Conservation (phyloP, 2,797 vertebrate species). For the Cuculus canorus region DNA sequence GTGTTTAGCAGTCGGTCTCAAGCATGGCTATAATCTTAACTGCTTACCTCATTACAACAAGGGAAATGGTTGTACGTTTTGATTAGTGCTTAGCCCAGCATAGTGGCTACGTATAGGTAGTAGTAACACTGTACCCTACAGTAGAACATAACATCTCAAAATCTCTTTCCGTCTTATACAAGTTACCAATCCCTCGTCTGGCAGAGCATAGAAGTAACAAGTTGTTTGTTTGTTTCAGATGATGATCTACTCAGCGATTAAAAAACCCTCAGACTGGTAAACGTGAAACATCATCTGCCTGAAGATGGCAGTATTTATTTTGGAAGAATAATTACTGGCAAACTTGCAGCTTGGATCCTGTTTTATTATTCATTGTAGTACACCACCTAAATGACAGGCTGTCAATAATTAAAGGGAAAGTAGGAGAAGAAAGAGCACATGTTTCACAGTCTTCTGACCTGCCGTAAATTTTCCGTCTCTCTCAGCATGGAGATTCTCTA, state of each 20-base stretch:
- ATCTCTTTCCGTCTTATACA: background rate
- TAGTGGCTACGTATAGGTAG: rapidly evolving
- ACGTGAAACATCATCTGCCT: background rate
- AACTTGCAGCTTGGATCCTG: background rate
- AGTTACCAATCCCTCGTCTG: background rate
- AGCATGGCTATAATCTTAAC: background rate
- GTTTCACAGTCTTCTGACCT: constrained; percentile 58
- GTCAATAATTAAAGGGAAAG: background rate
- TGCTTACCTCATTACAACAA: background rate
- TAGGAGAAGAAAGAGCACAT: background rate
- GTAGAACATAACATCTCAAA: background rate
- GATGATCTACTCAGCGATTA: background rate
- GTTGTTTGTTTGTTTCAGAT: background rate
- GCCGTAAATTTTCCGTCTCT: constrained; percentile 43
- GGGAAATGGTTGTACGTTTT: background rate
- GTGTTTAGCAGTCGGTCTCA: background rate
- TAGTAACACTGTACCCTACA: background rate
- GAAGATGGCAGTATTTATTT: constrained; percentile 69
- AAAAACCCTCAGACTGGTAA: background rate
- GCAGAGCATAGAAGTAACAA: background rate
- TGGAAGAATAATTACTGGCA: background rate
- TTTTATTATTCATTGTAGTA: constrained; percentile 4
- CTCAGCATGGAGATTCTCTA: constrained; percentile 35
- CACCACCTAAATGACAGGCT: constrained; percentile 10
- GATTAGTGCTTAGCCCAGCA: background rate